These are phyloP conservation scores for Papilio xuthus DNA, from an alignment of 1,140 invertebrate species.

Conservation along the genomic window DNA sequence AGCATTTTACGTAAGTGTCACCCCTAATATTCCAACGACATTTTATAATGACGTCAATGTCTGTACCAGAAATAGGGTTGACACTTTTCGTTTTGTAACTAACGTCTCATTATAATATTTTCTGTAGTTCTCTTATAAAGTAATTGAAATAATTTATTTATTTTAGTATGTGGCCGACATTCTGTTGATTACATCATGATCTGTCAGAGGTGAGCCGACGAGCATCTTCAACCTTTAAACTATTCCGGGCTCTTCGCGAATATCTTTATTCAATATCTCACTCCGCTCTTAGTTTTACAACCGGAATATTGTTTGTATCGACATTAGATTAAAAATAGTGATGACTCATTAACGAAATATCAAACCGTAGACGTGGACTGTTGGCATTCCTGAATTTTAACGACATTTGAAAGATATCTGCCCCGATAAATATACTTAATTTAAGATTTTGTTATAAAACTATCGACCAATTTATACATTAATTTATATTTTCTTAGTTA, in stretches of 20 bases:
- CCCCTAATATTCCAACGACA: neutral
- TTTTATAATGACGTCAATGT: neutral
- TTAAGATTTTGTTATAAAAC: neutral
- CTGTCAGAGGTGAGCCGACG: constrained; percentile 61
- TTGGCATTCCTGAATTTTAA: constrained; percentile 43
- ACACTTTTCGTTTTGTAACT: neutral
- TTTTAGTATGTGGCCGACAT: neutral
- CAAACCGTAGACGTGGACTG: constrained; percentile 15
- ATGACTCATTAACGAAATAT: constrained; percentile 55
- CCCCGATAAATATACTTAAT: neutral
- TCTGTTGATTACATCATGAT: constrained; percentile 58
- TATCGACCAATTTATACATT: neutral
- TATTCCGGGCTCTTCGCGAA: constrained; percentile 53
- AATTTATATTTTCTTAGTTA: neutral
- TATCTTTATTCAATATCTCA: constrained; percentile 52
- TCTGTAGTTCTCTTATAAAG: neutral
- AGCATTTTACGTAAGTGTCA: neutral
- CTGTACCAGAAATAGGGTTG: neutral
- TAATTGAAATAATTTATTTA: neutral
- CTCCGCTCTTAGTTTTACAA: constrained; percentile 41
- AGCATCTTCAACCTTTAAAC: constrained; percentile 75
- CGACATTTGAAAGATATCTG: constrained; percentile 14
- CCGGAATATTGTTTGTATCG: constrained; percentile 53
- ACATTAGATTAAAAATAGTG: constrained; percentile 54
- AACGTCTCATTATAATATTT: neutral